Conservation (phyloP, 2,888 invertebrate genomes). For the Aplocera efformata region DNA sequence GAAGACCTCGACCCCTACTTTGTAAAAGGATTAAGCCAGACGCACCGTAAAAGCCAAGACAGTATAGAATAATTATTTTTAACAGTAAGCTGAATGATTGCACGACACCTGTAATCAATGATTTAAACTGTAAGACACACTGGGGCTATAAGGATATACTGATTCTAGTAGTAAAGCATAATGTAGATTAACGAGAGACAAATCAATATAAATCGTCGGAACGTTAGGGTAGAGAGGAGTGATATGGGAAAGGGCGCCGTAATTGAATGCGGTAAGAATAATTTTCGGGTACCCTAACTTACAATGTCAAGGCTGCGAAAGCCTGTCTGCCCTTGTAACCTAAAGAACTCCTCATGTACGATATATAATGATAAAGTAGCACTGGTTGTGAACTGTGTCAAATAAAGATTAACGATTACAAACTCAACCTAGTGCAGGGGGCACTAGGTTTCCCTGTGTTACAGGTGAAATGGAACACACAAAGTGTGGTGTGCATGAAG, state of each 20-base stretch:
- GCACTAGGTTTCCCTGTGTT: too few relatives aligned
- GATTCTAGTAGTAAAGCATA: constrained; percentile 45
- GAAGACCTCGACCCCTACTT: constrained; percentile 49
- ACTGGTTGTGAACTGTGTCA: constrained; percentile 38
- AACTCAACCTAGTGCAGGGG: too few relatives aligned
- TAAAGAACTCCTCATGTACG: constrained; percentile 58
- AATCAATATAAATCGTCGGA: constrained; percentile 63
- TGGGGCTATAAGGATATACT: too few relatives aligned
- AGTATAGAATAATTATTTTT: constrained; percentile 49
- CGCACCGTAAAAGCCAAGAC: constrained; percentile 44
- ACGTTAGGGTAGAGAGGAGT: constrained; percentile 49
- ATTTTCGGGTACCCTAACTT: constrained; percentile 42
- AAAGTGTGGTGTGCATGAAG: too few relatives aligned
- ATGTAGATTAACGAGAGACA: constrained; percentile 45
- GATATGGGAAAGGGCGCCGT: constrained; percentile 52
- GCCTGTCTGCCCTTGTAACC: constrained; percentile 73
- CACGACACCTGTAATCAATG: constrained; percentile 32
- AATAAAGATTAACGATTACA: too few relatives aligned
- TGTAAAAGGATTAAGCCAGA: constrained; percentile 46
- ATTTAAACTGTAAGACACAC: constrained; percentile 29
- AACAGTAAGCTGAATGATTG: constrained; percentile 27
- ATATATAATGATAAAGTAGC: constrained; percentile 56
- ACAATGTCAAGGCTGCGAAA: constrained; percentile 66
- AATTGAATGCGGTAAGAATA: constrained; percentile 42
- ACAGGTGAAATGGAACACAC: too few relatives aligned